phyloP scores from a whole-genome alignment of 2,888 invertebrate genomes.

The Linnaemya tessellans region DNA sequence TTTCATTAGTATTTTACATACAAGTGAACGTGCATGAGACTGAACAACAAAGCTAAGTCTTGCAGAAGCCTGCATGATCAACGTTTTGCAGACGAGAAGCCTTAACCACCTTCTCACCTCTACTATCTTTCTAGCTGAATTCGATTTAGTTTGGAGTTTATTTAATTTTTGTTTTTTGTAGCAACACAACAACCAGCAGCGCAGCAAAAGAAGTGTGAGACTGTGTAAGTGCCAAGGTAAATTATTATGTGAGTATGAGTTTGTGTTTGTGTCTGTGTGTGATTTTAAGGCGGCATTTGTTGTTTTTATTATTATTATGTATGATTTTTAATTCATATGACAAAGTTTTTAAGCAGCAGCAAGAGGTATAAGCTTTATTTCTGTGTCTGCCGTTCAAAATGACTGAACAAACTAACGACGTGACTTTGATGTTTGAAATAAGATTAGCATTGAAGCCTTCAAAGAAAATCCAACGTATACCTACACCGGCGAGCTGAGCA shows the following conservation, averaged over 20 bases:
- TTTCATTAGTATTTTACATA: no score
- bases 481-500: slow-evolving; percentile 48
- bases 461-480: slow-evolving; percentile 46
- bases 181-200: not conserved
- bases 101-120: not conserved
- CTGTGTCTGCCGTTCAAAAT: slow-evolving; percentile 53
- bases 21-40: no score
- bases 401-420: slow-evolving; percentile 74
- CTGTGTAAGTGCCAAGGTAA: slow-evolving; percentile 27
- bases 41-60: no score
- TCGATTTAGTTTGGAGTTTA: slow-evolving; percentile 33
- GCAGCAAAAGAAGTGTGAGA: slow-evolving; percentile 18
- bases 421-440: slow-evolving; percentile 79
- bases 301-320: slow-evolving; percentile 46
- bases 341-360: slow-evolving; percentile 68
- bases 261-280: slow-evolving; percentile 42
- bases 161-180: no score
- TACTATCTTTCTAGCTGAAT: slow-evolving; percentile 62
- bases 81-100: not conserved
- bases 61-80: not conserved
- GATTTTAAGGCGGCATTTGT: slow-evolving; percentile 72
- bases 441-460: slow-evolving; percentile 76
- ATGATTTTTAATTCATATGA: slow-evolving; percentile 70
- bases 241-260: not conserved
- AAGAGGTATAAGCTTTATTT: slow-evolving; percentile 60